phyloP scores from a whole-genome alignment of 2,888 invertebrate genomes.

The Luffia ferchaultella region DNA sequence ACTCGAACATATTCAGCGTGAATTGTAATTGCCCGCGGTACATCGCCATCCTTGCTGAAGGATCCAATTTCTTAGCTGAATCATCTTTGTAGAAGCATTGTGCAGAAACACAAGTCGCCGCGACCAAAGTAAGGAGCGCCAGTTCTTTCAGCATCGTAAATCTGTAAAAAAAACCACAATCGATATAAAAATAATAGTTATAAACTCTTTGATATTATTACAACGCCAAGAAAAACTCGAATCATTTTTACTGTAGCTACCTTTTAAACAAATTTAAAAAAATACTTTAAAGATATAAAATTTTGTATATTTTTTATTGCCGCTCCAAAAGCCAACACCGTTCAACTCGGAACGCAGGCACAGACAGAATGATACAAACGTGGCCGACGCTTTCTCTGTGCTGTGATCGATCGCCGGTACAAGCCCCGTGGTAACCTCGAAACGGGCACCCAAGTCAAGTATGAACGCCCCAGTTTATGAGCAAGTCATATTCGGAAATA shows the following conservation, averaged over 20 bases:
- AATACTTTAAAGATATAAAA: no score
- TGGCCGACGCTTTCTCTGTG: neutral
- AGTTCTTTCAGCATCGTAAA: slow-evolving; percentile 3
- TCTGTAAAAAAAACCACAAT: slow-evolving; percentile 5
- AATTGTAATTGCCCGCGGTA: slow-evolving; percentile 70
- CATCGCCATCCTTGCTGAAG: slow-evolving; percentile 34
- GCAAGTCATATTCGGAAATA: neutral
- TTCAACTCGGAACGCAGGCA: no score
- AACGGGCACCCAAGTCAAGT: neutral
- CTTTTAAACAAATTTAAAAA: no score
- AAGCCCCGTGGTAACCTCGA: neutral
- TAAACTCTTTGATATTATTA: no score
- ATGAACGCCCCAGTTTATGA: neutral
- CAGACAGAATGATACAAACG: neutral
- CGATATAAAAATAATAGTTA: no score
- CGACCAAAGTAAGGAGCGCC: slow-evolving; percentile 17
- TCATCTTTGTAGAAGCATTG: slow-evolving; percentile 58
- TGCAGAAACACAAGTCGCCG: slow-evolving; percentile 31
- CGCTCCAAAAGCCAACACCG: no score
- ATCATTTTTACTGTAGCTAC: no score
- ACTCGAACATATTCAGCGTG: slow-evolving; percentile 73
- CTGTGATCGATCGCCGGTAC: neutral
- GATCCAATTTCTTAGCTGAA: slow-evolving; percentile 44
- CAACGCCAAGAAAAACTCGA: no score
- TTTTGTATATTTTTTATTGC: no score